These are phyloP conservation scores for Tribolium freemani DNA, from an alignment of 2,888 invertebrate species.

Conservation along the genomic window DNA sequence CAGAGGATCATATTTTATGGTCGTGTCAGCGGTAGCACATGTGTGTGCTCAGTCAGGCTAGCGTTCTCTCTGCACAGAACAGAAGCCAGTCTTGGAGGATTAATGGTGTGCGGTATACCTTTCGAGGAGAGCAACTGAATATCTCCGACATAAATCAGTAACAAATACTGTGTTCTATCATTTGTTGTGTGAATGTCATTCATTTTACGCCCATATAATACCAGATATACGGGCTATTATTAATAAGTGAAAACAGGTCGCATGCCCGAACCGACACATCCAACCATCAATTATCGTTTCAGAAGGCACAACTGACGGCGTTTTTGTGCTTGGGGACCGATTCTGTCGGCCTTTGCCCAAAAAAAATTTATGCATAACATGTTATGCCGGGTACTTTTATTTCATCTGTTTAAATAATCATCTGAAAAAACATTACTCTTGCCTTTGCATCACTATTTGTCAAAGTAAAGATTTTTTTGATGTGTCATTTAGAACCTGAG, in stretches of 20 bases:
- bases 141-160: constrained; percentile 66
- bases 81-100: constrained; percentile 64
- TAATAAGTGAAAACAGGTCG: constrained; percentile 47
- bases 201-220: constrained; percentile 62
- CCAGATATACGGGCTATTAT: constrained; percentile 42
- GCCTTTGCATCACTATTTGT: too few species aligned
- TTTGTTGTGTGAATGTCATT: constrained; percentile 65
- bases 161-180: constrained; percentile 64
- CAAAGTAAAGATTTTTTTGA: too few species aligned
- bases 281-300: constrained; percentile 39
- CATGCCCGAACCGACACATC: constrained; percentile 31
- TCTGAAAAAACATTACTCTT: too few species aligned
- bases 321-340: constrained; percentile 15
- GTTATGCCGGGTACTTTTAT: too few species aligned
- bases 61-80: constrained; percentile 50
- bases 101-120: constrained; percentile 66
- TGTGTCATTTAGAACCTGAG: too few species aligned
- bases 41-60: constrained; percentile 56
- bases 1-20: constrained; percentile 67
- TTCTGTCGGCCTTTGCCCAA: background rate
- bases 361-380: too few species aligned
- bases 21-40: constrained; percentile 64
- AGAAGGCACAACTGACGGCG: constrained; percentile 4
- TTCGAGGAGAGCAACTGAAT: constrained; percentile 65
- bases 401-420: too few species aligned